Evolutionary conservation across 2,797 vertebrate species (phyloP).

Genomic region (Nothura maculosa): DNA sequence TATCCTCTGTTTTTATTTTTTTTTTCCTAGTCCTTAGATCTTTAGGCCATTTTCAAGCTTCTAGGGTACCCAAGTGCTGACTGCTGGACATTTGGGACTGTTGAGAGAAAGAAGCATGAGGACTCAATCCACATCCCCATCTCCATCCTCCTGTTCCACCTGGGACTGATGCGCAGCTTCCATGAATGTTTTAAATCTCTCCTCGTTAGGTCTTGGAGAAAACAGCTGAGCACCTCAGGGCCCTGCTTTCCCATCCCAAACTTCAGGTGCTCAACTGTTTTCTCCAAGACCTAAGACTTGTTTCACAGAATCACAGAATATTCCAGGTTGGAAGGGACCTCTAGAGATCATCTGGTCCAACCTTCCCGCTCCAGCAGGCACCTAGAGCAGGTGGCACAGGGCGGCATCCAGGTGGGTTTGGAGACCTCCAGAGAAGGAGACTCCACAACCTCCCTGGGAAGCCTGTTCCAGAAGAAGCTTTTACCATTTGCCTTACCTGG

Average conservation of each 20-base stretch:
- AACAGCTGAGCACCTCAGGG: neutral
- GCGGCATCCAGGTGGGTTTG: too few relatives aligned
- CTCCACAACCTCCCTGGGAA: too few relatives aligned
- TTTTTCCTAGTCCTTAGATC: neutral
- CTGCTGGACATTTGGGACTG: neutral
- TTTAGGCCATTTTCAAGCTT: neutral
- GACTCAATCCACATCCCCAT: neutral
- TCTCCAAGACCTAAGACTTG: too few relatives aligned
- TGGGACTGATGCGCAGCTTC: neutral
- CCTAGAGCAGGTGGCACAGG: too few relatives aligned
- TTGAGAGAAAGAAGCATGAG: accelerated
- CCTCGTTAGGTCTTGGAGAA: neutral
- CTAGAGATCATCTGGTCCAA: too few relatives aligned
- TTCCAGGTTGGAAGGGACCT: too few relatives aligned
- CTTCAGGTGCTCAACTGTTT: too few relatives aligned
- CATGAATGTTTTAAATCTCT: neutral
- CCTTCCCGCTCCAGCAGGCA: too few relatives aligned
- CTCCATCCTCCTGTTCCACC: neutral
- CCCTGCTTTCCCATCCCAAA: neutral
- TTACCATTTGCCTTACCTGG: slow-evolving; percentile 84
- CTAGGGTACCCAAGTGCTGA: neutral
- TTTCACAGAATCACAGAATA: too few relatives aligned
- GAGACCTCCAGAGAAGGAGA: too few relatives aligned
- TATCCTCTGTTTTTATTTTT: neutral
- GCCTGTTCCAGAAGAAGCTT: neutral